Percentiles rank a stretch among this genome's conserved stretches.
Conservation (phyloP, 2,113 vertebrate genomes). For the Talpa occidentalis region DNA sequence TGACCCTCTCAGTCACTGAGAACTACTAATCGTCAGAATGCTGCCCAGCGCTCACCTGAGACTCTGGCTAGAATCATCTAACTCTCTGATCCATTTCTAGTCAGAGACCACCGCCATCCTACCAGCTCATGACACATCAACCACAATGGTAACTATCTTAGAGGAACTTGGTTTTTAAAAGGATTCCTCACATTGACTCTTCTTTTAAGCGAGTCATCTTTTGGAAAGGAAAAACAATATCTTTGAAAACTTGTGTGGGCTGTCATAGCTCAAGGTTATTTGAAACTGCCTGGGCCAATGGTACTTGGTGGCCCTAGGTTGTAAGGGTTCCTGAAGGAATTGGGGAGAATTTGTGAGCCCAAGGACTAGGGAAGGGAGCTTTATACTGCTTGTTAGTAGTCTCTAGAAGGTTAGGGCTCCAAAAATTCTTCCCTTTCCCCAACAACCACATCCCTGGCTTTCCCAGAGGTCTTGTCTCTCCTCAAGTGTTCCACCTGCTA, state of each 20-base stretch:
- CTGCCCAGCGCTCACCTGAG: background rate
- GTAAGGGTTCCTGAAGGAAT: background rate
- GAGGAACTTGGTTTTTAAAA: background rate
- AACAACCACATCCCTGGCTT: background rate
- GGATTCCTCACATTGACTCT: background rate
- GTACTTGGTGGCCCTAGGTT: background rate
- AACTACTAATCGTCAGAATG: background rate
- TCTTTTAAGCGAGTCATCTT: background rate
- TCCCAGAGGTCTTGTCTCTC: conserved; percentile 34
- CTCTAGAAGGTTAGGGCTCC: background rate
- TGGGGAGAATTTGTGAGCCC: background rate
- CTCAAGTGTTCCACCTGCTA: conserved; percentile 57
- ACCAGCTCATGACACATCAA: background rate
- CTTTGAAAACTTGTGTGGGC: background rate
- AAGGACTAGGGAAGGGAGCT: background rate
- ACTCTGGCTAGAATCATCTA: background rate
- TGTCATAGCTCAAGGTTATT: background rate
- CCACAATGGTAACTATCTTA: background rate
- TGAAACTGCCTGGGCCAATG: background rate
- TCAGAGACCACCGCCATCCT: background rate
- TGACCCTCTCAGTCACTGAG: background rate
- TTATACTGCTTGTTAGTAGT: background rate
- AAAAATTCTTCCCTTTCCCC: background rate
- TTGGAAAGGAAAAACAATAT: background rate
- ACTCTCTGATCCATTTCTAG: background rate